Base-by-base conservation (phyloP, 2,888 invertebrate genomes). In the Tinea pellionella region DNA sequence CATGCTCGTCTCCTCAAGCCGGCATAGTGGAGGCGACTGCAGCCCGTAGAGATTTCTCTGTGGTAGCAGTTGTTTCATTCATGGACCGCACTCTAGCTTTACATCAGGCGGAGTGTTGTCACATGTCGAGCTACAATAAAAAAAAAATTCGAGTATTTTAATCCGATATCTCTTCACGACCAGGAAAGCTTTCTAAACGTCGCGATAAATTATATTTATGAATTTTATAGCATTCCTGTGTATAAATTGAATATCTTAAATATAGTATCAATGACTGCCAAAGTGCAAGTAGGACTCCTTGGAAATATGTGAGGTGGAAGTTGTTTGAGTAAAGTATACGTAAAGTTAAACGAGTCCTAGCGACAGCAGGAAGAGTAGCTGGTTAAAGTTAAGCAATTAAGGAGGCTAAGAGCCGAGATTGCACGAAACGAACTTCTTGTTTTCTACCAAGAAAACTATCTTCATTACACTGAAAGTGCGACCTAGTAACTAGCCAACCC, bases 321-420 rank as follows among this genome's bases (percentile, higher is more conserved):
- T 57, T 57, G 57, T 57, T 29, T 57, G 57, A 57, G 57, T 57
- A 71, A 77, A 74, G 72, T 76, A 79, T 75, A 75, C 73, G 67
- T 72, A 65, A 78, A 81, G 70, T 79, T 76, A 72, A 78, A 78
- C 74, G 75, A 77, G 77, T 73, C 53, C 71, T 69, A 66, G 70
- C 70, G 77, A 76, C 77, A 74, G 67, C 67, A 73, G 72, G 72
- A 78, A 75, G 74, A 75, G 71, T 72, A 68, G 68, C 71, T 67
- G 73, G 72, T 73, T 75, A 76, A 87, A 87, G 80, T 86, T 80
- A 78, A 77, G 82, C 79, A 87, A 85, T 86, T 86, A 86, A 80
- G 79, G 80, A 74, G 77, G 72, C 77, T 75, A 74, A 77, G 75
- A 74, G 72, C 69, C 71, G 75, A 77, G 83, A 81, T 83, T 82